Conservation (phyloP, 2,888 invertebrate genomes). For the Scaptodrosophila latifasciaeformis region DNA sequence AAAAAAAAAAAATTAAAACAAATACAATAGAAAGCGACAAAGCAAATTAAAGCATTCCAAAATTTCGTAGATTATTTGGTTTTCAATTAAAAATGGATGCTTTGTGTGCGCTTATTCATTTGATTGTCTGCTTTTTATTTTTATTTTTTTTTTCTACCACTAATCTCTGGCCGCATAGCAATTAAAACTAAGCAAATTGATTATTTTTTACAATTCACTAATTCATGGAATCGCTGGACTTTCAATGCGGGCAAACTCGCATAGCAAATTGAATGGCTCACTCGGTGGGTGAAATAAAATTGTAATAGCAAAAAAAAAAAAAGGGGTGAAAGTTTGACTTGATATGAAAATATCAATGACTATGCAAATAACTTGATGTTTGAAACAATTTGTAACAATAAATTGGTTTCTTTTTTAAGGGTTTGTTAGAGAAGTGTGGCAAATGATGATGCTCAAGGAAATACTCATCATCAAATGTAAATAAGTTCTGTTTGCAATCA, state of each 20-base stretch:
- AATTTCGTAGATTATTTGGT: constrained; percentile 54
- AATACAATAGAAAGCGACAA: neutral
- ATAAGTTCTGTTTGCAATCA: constrained; percentile 38
- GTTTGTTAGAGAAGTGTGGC: neutral
- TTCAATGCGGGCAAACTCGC: constrained; percentile 3
- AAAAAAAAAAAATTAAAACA: constrained; percentile 14
- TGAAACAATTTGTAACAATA: constrained; percentile 40
- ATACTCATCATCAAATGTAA: constrained; percentile 53
- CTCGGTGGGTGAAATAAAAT: too few relatives aligned
- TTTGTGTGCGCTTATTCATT: constrained; percentile 30
- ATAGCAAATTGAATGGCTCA: neutral
- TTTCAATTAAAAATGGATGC: constrained; percentile 54
- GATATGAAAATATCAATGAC: constrained; percentile 48
- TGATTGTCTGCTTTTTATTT: too few relatives aligned
- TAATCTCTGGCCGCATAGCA: constrained; percentile 31
- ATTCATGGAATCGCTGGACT: neutral
- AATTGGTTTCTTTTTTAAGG: neutral
- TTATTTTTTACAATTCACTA: constrained; percentile 33
- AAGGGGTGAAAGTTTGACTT: too few relatives aligned
- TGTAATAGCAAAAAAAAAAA: too few relatives aligned
- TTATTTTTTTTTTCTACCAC: neutral
- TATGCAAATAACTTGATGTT: constrained; percentile 55
- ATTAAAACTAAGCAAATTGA: constrained; percentile 69
- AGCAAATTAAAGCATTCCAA: constrained; percentile 14
- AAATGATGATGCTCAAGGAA: neutral